A percentile compares a stretch with the other conserved stretches of the same genome.
Conservation (phyloP, 2,113 vertebrate species). For the Orientallactaga bullata region DNA sequence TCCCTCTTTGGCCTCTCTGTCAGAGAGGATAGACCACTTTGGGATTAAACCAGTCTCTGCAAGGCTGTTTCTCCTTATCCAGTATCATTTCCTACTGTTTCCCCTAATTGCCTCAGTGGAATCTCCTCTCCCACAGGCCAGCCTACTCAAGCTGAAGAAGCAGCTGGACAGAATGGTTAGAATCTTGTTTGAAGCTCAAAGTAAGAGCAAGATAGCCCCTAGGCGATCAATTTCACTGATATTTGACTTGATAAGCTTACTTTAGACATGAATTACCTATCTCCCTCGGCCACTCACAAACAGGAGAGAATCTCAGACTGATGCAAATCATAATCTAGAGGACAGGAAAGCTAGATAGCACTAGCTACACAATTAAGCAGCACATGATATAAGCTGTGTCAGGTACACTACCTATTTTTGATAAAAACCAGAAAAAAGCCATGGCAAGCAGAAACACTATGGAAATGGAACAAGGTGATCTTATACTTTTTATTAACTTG, state of each 20-base stretch:
- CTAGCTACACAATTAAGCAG: no score
- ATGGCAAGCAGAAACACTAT: neutral
- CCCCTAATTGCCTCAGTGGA: neutral
- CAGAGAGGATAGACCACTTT: neutral
- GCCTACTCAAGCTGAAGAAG: no score
- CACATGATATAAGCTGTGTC: neutral
- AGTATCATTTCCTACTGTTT: fast-evolving
- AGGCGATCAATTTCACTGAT: neutral
- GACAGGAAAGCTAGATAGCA: neutral
- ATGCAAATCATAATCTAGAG: neutral
- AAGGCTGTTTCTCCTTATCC: neutral
- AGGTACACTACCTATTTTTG: neutral
- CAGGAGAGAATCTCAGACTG: fast-evolving
- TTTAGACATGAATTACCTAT: neutral
- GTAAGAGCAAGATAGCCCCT: neutral
- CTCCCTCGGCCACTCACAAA: neutral
- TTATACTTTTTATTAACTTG: neutral
- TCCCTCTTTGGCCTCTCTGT: neutral
- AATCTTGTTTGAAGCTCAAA: neutral
- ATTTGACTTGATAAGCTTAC: neutral
- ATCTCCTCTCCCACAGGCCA: neutral
- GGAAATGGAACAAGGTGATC: neutral
- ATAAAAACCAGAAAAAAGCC: neutral
- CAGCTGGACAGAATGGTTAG: no score
- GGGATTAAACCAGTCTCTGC: neutral